Conservation (phyloP, 2,888 invertebrate genomes). For the Agrotis clavis region DNA sequence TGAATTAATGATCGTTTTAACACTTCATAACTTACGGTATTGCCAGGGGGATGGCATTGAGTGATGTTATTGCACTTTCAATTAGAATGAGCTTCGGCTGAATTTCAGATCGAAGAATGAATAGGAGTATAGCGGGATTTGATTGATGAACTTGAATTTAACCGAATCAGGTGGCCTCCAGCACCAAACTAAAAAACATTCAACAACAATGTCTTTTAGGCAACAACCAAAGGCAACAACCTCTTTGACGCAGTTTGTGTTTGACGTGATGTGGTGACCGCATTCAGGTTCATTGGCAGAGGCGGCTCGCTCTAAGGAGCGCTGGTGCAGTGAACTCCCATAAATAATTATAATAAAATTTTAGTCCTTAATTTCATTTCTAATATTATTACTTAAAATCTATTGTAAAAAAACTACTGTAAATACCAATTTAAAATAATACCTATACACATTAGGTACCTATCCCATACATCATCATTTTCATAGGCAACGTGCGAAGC, state of each 20-base stretch:
- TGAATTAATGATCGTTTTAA: conserved; percentile 49
- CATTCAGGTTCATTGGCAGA: background rate
- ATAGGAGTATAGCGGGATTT: background rate
- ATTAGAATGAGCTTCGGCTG: conserved; percentile 14
- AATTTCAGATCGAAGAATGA: conserved; percentile 6
- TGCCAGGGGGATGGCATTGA: conserved; percentile 4
- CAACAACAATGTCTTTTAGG: conserved; percentile 3
- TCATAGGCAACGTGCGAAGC: no score
- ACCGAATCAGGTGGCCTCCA: no score
- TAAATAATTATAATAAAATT: no score
- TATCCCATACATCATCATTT: no score
- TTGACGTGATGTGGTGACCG: background rate
- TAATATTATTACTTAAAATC: no score
- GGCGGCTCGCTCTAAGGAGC: no score
- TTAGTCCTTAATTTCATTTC: no score
- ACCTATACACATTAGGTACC: no score
- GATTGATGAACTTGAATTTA: background rate
- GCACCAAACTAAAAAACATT: no score
- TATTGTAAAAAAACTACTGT: no score
- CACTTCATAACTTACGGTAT: conserved; percentile 31
- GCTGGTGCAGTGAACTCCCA: no score
- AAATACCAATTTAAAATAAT: no score
- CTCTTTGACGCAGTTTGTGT: background rate
- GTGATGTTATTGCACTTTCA: background rate
- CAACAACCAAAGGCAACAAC: background rate